Conservation (phyloP, 2,113 vertebrate species). For the Chaetops frenatus region DNA sequence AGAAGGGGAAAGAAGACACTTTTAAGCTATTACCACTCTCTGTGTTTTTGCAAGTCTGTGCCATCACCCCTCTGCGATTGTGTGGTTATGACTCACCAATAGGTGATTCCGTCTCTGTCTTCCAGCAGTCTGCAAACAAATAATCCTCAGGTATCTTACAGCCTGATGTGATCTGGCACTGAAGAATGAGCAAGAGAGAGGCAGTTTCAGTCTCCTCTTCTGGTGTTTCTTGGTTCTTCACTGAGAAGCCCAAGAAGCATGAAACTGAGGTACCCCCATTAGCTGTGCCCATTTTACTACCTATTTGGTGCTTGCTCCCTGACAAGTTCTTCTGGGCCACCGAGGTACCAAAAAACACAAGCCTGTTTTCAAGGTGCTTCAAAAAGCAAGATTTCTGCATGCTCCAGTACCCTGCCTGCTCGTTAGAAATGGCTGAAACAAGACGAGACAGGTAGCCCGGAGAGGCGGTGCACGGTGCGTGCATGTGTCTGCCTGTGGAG, state of each 20-base stretch:
- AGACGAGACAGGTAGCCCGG: constrained; percentile 7
- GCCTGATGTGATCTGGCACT: background rate
- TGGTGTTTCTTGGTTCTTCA: background rate
- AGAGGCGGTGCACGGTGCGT: background rate
- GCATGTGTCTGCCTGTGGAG: constrained; percentile 4
- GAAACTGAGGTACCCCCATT: background rate
- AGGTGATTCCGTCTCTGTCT: background rate
- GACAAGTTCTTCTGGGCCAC: background rate
- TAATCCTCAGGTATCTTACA: background rate
- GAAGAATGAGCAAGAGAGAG: background rate
- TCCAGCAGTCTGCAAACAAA: background rate
- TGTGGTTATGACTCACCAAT: constrained; percentile 7
- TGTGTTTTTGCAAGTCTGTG: background rate
- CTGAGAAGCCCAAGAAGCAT: background rate
- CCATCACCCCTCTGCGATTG: background rate
- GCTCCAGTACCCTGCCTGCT: constrained; percentile 21
- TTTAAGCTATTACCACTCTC: background rate
- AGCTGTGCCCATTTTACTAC: background rate
- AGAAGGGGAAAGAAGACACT: background rate
- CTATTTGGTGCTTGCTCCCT: background rate
- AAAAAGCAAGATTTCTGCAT: background rate
- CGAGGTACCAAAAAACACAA: background rate
- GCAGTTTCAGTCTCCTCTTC: background rate
- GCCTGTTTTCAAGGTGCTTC: background rate
- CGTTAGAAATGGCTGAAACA: background rate